phyloP scores from a whole-genome alignment of 2,113 vertebrate genomes.

The Xiphophorus hellerii region DNA sequence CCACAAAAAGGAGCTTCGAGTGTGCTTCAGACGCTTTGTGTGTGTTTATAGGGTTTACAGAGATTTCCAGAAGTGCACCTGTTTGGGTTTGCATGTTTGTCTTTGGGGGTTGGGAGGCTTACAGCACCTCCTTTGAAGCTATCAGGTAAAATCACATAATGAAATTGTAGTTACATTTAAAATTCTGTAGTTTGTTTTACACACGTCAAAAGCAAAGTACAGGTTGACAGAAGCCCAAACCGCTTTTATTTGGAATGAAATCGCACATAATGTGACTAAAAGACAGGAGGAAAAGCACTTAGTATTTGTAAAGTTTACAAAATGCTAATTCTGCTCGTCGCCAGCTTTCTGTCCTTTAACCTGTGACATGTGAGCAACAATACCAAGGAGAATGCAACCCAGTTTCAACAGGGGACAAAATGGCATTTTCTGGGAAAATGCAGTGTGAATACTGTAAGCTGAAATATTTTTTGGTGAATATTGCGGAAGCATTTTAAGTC shows the following conservation, averaged over 20 bases:
- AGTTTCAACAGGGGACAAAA: too few species aligned
- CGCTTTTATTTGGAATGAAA: too few species aligned
- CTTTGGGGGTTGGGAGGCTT: background rate
- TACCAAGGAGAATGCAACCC: background rate
- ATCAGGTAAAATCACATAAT: conserved; percentile 1
- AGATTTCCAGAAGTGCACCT: conserved; percentile 33
- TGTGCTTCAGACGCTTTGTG: conserved; percentile 19
- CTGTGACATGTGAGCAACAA: background rate
- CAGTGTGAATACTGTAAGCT: too few species aligned
- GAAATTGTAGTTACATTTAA: background rate
- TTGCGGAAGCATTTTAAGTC: too few species aligned
- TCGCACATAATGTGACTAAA: background rate
- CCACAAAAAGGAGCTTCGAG: conserved; percentile 35
- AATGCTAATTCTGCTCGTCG: background rate
- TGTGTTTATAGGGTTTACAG: conserved; percentile 24
- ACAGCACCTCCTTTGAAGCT: background rate
- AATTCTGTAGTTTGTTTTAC: background rate
- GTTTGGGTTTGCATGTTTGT: conserved; percentile 29
- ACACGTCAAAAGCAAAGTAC: conserved; percentile 6
- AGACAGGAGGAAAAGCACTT: background rate
- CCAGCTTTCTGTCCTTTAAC: background rate
- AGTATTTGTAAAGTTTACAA: background rate
- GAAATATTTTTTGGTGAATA: too few species aligned
- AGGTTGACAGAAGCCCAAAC: too few species aligned
- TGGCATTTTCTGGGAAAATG: too few species aligned